Conservation (phyloP, 2,888 invertebrate genomes). For the Philopedon plagiatum region DNA sequence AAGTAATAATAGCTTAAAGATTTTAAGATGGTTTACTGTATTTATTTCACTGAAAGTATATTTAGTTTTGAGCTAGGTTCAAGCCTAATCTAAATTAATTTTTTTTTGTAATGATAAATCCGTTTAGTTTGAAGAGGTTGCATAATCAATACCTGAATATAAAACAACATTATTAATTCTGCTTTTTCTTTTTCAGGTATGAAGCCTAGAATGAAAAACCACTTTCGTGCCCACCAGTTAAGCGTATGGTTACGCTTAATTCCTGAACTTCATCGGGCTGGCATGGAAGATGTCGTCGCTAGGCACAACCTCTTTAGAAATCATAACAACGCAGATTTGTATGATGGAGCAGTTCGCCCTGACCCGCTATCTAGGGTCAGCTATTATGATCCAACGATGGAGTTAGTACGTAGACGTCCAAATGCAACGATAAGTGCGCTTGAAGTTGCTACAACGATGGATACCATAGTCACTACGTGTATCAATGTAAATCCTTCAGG, state of each 20-base stretch:
- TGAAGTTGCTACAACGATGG: conserved; percentile 78
- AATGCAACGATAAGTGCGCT: conserved; percentile 74
- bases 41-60: too few relatives aligned
- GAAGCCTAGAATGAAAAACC: conserved; percentile 92
- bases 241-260: conserved; percentile 96
- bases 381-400: conserved; percentile 76
- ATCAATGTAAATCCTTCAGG: conserved; percentile 73
- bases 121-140: too few relatives aligned
- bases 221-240: conserved; percentile 94
- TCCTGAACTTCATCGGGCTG: conserved; percentile 90
- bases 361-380: conserved; percentile 82
- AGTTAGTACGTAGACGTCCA: conserved; percentile 74
- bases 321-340: conserved; percentile 89
- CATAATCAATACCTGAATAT: too few relatives aligned
- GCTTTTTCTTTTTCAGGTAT: conserved; percentile 76
- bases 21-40: too few relatives aligned
- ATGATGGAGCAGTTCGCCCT: conserved; percentile 90
- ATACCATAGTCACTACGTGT: conserved; percentile 81
- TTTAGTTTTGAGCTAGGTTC: too few relatives aligned
- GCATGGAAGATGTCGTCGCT: conserved; percentile 90
- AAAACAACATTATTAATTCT: not conserved
- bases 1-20: too few relatives aligned
- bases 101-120: too few relatives aligned
- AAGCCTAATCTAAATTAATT: too few relatives aligned
- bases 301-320: conserved; percentile 91